Evolutionary conservation across 2,113 vertebrate species (phyloP).

Genomic region (Megalops atlanticus): DNA sequence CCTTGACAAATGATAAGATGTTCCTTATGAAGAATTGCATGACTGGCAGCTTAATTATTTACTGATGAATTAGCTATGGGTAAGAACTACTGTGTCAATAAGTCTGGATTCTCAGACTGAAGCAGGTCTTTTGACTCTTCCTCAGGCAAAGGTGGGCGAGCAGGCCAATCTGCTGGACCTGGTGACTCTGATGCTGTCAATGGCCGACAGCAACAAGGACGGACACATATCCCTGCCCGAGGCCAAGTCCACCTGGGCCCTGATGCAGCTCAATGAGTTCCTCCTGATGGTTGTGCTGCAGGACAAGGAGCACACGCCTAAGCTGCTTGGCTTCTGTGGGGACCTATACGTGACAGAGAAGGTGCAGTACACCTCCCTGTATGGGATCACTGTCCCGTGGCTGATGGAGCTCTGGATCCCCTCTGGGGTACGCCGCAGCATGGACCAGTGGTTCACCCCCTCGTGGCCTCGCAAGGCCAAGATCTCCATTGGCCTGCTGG

Average conservation of each 20-base stretch:
- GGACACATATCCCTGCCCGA: slow-evolving; percentile 91
- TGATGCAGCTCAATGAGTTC: slow-evolving; percentile 95
- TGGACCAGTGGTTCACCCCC: slow-evolving; percentile 94
- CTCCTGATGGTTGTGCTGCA: slow-evolving; percentile 88
- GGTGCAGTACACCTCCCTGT: slow-evolving; percentile 88
- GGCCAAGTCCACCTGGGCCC: slow-evolving; percentile 92
- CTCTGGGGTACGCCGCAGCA: slow-evolving; percentile 81
- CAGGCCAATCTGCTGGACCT: slow-evolving; percentile 90
- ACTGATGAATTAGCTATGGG: neutral
- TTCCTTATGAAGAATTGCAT: neutral
- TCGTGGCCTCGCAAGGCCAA: slow-evolving; percentile 96
- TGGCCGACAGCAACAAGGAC: slow-evolving; percentile 93
- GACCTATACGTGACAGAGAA: slow-evolving; percentile 93
- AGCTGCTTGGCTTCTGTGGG: slow-evolving; percentile 92
- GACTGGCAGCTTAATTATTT: neutral
- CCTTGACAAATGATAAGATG: too few species aligned
- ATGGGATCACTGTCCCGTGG: slow-evolving; percentile 91
- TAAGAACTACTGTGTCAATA: neutral
- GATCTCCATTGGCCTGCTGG: slow-evolving; percentile 94
- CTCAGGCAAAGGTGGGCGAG: slow-evolving; percentile 88
- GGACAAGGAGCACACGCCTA: slow-evolving; percentile 90
- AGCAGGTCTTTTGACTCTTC: slow-evolving; percentile 38
- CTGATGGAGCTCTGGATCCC: slow-evolving; percentile 88
- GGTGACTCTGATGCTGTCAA: slow-evolving; percentile 82
- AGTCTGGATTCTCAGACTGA: neutral